A percentile compares a stretch with the other conserved stretches of the same genome.
These are phyloP conservation scores for Sebastes minor DNA, from an alignment of 2,797 vertebrate genomes.

Conservation along the genomic window DNA sequence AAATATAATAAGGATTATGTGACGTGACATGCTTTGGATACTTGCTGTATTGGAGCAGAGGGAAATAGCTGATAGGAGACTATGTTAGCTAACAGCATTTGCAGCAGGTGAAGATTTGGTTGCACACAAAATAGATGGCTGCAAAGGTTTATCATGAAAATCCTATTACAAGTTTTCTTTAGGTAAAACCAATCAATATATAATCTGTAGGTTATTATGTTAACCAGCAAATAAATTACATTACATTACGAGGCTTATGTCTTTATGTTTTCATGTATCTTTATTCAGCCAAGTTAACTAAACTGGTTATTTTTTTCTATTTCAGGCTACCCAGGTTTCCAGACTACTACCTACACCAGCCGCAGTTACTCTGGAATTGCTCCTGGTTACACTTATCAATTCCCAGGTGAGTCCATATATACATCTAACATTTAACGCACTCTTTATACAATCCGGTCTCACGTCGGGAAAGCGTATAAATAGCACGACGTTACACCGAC, in stretches of 20 bases:
- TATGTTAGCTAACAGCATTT: background rate
- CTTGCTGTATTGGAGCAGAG: background rate
- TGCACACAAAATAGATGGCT: background rate
- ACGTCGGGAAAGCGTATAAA: no score
- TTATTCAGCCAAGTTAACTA: background rate
- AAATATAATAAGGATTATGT: background rate
- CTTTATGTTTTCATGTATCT: background rate
- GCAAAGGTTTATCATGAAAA: background rate
- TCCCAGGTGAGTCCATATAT: slow-evolving; percentile 84
- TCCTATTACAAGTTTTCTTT: background rate
- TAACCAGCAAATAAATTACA: background rate
- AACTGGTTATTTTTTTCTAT: background rate
- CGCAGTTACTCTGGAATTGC: slow-evolving; percentile 94
- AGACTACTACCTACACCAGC: slow-evolving; percentile 93
- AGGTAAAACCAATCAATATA: background rate
- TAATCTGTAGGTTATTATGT: background rate
- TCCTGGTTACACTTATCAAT: slow-evolving; percentile 95
- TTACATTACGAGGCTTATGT: background rate
- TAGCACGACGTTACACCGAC: no score
- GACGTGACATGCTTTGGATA: background rate
- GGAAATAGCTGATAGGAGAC: background rate
- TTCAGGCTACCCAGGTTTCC: slow-evolving; percentile 93
- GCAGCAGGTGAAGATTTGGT: background rate
- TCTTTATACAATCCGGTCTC: background rate
- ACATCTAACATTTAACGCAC: background rate